A percentile compares a stretch with the other conserved stretches of the same genome.
phyloP scores from a whole-genome alignment of 1,140 invertebrate genomes.

The Brachionus paranguensis region DNA sequence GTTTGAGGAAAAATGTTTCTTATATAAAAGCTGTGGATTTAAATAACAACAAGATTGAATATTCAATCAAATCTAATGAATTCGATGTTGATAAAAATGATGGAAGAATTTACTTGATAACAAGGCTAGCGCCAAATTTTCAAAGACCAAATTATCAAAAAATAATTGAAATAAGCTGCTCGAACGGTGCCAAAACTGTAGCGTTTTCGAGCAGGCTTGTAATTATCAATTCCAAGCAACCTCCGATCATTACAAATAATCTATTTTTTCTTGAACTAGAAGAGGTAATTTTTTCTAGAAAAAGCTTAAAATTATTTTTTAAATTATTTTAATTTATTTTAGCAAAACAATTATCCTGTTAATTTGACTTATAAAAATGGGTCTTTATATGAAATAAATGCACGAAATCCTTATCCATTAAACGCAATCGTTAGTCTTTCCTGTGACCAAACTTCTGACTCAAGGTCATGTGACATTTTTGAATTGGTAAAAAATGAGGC shows the following conservation, averaged over 20 bases:
- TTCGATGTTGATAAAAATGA: background rate
- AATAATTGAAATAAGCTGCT: background rate
- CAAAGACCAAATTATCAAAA: background rate
- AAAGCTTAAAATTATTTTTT: background rate
- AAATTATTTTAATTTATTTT: background rate
- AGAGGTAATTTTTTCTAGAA: background rate
- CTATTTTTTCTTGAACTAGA: background rate
- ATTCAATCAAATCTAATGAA: background rate
- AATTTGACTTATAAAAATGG: background rate
- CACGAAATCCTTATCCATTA: background rate
- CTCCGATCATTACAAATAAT: background rate
- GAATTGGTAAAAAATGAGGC: background rate
- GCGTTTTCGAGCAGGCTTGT: background rate
- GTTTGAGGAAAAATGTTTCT: background rate
- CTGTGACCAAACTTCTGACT: background rate
- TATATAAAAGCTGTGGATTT: constrained; percentile 10
- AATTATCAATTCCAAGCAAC: background rate
- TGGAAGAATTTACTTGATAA: background rate
- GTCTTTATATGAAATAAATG: background rate
- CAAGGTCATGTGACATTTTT: background rate
- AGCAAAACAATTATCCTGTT: background rate
- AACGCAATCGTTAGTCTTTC: background rate
- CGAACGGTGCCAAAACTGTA: background rate
- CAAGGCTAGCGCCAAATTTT: background rate
- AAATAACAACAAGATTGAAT: background rate